Percentiles rank a stretch among this genome's conserved stretches.
Conservation (phyloP, 2,113 vertebrate genomes). For the Pan troglodytes region DNA sequence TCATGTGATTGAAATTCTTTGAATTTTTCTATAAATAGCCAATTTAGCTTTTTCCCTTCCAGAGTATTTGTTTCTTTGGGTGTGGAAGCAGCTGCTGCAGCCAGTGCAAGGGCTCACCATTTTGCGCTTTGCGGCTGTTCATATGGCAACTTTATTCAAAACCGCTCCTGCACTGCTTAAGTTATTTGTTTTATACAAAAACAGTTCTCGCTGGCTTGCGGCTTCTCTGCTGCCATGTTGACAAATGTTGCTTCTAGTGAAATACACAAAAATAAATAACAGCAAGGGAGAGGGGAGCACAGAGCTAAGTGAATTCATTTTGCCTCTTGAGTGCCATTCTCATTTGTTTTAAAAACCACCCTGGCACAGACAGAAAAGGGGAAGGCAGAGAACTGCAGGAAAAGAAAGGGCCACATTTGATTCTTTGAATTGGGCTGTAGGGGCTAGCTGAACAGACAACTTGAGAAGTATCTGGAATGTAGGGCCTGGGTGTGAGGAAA, state of each 20-base stretch:
- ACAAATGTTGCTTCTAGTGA: slow-evolving; percentile 73
- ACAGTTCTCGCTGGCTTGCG: slow-evolving; percentile 52
- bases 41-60: neutral
- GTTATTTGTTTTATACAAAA: slow-evolving; percentile 56
- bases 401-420: neutral
- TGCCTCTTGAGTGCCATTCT: slow-evolving; percentile 61
- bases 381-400: neutral
- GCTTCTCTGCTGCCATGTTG: slow-evolving; percentile 51
- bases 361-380: slow-evolving; percentile 4
- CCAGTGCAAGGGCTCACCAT: neutral
- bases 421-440: neutral
- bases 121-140: neutral
- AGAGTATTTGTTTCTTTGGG: slow-evolving; percentile 8
- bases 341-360: slow-evolving; percentile 71
- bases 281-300: slow-evolving; percentile 56
- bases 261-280: slow-evolving; percentile 61
- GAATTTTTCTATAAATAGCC: slow-evolving; percentile 13
- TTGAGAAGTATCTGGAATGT: neutral
- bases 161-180: neutral
- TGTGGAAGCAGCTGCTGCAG: neutral
- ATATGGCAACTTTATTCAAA: neutral
- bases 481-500: neutral
- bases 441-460: neutral
- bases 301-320: slow-evolving; percentile 66
- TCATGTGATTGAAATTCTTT: neutral